phyloP scores from a whole-genome alignment of 2,888 invertebrate species.

The Platycheirus rosarum region DNA sequence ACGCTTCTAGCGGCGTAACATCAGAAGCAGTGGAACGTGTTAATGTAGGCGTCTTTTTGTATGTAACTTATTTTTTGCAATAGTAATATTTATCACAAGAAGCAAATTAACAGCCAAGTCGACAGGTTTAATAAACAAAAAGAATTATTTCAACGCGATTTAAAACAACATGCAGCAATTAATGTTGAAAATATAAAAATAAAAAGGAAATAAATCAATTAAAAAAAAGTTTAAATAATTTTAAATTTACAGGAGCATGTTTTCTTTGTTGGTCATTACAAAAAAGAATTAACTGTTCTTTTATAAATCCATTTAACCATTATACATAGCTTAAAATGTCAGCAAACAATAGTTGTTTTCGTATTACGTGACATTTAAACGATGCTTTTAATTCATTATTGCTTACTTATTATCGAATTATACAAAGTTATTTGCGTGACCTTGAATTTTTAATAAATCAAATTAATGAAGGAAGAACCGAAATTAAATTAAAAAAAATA shows the following conservation, averaged over 20 bases:
- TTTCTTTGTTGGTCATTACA: slow-evolving; percentile 13
- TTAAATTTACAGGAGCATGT: slow-evolving; percentile 34
- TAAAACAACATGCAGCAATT: slow-evolving; percentile 59
- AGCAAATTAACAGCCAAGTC: slow-evolving; percentile 74
- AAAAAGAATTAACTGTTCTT: too few species aligned
- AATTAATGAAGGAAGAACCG: too few species aligned
- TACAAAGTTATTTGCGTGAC: background rate
- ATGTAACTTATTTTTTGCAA: slow-evolving; percentile 85
- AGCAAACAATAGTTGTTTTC: too few species aligned
- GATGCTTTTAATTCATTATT: too few species aligned
- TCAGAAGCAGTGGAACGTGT: slow-evolving; percentile 70
- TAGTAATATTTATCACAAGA: slow-evolving; percentile 42
- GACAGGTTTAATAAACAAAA: slow-evolving; percentile 67
- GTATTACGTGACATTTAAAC: too few species aligned
- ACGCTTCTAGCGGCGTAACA: slow-evolving; percentile 69
- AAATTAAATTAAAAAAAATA: too few species aligned
- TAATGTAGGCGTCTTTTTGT: slow-evolving; percentile 87
- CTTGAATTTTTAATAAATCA: background rate
- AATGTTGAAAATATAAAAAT: slow-evolving; percentile 39
- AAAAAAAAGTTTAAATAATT: slow-evolving; percentile 29
- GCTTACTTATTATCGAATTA: background rate
- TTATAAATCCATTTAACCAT: too few species aligned
- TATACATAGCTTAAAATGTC: too few species aligned
- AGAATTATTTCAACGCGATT: slow-evolving; percentile 77
- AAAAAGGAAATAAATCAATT: slow-evolving; percentile 41